Percentiles rank a stretch among this genome's conserved stretches.
These are phyloP conservation scores for Polymixis lichenea DNA, from an alignment of 2,888 invertebrate genomes.

Conservation along the genomic window DNA sequence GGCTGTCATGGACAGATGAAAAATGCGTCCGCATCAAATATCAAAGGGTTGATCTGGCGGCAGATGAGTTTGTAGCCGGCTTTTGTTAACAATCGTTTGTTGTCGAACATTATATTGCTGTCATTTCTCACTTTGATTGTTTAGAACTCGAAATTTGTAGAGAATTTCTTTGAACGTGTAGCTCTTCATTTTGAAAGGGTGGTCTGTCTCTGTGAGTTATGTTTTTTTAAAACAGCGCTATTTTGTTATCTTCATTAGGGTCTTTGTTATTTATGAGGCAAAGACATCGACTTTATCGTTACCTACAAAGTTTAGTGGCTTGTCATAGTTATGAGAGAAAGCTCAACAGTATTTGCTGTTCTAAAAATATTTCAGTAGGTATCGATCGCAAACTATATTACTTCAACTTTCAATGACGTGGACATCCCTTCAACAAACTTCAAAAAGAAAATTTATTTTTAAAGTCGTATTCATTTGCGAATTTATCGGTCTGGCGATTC, in stretches of 20 bases:
- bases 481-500: conserved; percentile 66
- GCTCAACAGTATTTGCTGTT: background rate
- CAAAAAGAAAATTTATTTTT: conserved; percentile 51
- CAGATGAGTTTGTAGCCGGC: conserved; percentile 59
- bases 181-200: conserved; percentile 17
- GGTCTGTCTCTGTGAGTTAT: conserved; percentile 17
- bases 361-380: conserved; percentile 3
- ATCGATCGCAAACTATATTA: conserved; percentile 11
- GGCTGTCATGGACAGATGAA: conserved; percentile 65
- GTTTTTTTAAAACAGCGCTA: conserved; percentile 16
- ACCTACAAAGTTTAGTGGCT: background rate
- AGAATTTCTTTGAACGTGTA: conserved; percentile 35
- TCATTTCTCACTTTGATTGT: conserved; percentile 52
- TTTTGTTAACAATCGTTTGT: conserved; percentile 59
- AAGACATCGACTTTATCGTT: conserved; percentile 12
- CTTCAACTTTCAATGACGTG: conserved; percentile 16
- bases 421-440: conserved; percentile 17
- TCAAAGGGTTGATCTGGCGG: conserved; percentile 68
- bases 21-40: conserved; percentile 65
- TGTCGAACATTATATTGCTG: conserved; percentile 52
- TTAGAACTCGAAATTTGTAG: conserved; percentile 32
- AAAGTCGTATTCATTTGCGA: conserved; percentile 62
- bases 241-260: conserved; percentile 17
- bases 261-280: conserved; percentile 25
- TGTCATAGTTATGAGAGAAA: background rate